Percentiles rank a stretch among this genome's conserved stretches.
Evolutionary conservation across 1,140 invertebrate species (phyloP).

Genomic region (Nephila pilipes): DNA sequence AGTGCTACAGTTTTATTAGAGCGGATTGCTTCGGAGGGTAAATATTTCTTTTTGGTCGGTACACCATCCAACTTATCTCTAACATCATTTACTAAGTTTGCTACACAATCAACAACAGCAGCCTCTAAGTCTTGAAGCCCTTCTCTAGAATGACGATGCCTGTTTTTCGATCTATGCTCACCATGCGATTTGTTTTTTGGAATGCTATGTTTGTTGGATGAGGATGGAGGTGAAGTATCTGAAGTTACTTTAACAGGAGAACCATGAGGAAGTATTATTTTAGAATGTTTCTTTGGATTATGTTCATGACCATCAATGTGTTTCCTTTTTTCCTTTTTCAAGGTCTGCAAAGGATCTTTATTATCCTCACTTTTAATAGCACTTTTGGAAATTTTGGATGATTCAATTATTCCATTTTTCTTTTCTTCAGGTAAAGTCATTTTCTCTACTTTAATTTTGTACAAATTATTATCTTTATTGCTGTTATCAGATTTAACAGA

Average conservation of each 20-base stretch:
- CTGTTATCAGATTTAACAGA: not conserved
- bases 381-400: not conserved
- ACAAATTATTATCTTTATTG: not conserved
- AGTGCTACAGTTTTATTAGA: not conserved
- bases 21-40: conserved; percentile 12
- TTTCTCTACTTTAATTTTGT: conserved; percentile 44
- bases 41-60: conserved; percentile 34
- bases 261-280: not conserved
- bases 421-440: conserved; percentile 35
- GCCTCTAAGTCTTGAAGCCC: conserved; percentile 52
- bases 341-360: not conserved
- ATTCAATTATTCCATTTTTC: conserved; percentile 41
- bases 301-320: conserved; percentile 38
- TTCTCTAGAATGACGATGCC: conserved; percentile 53
- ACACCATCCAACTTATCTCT: conserved; percentile 44
- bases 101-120: conserved; percentile 71
- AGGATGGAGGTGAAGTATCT: not conserved
- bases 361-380: not conserved
- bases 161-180: conserved; percentile 43
- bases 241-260: conserved; percentile 21
- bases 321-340: conserved; percentile 64
- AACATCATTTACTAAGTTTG: conserved; percentile 65
- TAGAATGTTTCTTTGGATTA: conserved; percentile 5
- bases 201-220: conserved; percentile 51
- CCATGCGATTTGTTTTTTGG: conserved; percentile 51